Base-by-base conservation (phyloP, 2,113 vertebrate species). In the Eleginops maclovinus region DNA sequence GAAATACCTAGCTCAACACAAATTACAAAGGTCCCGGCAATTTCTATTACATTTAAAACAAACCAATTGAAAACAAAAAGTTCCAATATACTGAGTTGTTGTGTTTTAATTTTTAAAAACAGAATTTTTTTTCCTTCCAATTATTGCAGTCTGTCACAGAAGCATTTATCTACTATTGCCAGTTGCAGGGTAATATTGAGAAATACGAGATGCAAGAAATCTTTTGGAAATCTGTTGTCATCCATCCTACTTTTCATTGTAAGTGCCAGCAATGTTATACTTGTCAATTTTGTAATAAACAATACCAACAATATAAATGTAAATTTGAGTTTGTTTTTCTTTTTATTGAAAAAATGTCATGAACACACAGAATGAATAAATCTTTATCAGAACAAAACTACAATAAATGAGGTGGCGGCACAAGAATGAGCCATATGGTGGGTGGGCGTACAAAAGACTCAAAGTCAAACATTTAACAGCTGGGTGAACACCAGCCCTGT, bases 301-400 rank as follows among this genome's bases (percentile, higher is more conserved):
- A 3, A 43, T 62, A n/a, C 22, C 7, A 72, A 14, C 68, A 36
- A 31, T 9, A 66, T 76, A 59, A 62, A 3, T 22, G 4, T n/a
- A 31, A 65, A 28, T 15, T 24, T 58, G 3, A 36, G 31, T 36
- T 67, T 13, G 61, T 71, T 81, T 63, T 41, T 3, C 3, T 44
- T 87, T 86, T 79, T 89, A 86, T 87, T 88, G 53, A 64, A 83
- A 86, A 85, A 84, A 75, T 44, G 53, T 44, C 9, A 77, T 60
- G 9, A 77, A 81, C 56, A 73, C 81, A 77, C 1, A 0, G 36
- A 86, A 86, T 15, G 8, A 62, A 81, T 85, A 80, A 73, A 82
- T 67, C 49, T 58, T 75, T 44, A 78, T 41, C 64, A 51, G 31
- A 88, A 88, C 63, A 86, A 59, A 88, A 72, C 75, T 75, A 73